Base-by-base conservation (phyloP, 1,140 invertebrate species). In the Antheraea mylitta region DNA sequence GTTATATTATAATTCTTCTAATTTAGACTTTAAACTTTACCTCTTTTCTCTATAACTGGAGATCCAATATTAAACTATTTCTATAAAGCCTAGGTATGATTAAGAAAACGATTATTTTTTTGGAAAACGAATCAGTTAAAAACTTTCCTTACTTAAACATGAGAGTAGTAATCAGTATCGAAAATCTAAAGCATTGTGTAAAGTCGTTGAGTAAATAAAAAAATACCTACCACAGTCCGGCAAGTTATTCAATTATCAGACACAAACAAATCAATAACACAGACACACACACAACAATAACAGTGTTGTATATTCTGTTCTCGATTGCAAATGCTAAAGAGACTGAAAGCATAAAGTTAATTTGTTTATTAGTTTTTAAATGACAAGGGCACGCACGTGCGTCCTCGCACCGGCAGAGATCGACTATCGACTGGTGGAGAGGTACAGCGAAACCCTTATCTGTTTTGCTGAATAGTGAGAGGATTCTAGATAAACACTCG, bases 381-480 rank as follows among this genome's bases (percentile, higher is more conserved):
- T 53, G 0, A 7, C 18, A 10, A 18, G 59, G 59, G 16, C 45
- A 19, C n/a, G 5, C 22, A 18, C 30, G 61, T 13, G 30, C 61
- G 61, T n/a, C 30, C 19, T 30, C 19, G 22, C 7, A 18, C 19
- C 30, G 16, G 61, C 19, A 30, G 30, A 13, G 3, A n/a, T n/a
- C n/a, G n/a, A n/a, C n/a, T 18, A 22, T 10, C 30, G 11, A 30
- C 61, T 37, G 61, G 16, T 37, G 30, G 11, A n/a, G 19, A 37
- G 10, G 45, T n/a, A 53, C 7, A 63, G 13, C 61, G 61, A 30
- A 63, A 37, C 61, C 16, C 16, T 63, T 63, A 63, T 63, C 45
- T 16, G 16, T 53, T 53, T 37, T 37, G 37, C 61, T 63, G 61
- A 37, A 63, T 63, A 63, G 61, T 63, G 61, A 63, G 61, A 63